A percentile compares a stretch with the other conserved stretches of the same genome.
Conservation (phyloP, 1,140 invertebrate genomes). For the Pentalonia nigronervosa region DNA sequence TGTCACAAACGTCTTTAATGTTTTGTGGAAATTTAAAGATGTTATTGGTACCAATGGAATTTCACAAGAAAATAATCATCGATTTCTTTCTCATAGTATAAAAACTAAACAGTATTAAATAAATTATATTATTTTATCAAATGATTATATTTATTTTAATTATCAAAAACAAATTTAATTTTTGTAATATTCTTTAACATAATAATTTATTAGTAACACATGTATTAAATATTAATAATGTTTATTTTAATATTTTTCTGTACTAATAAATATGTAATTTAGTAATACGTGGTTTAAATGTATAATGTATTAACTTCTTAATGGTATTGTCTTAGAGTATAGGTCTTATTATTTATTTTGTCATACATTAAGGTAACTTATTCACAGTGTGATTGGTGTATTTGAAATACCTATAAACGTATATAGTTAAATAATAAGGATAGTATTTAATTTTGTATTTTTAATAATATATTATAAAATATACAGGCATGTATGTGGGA, state of each 20-base stretch:
- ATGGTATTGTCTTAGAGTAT: too few relatives aligned
- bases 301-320: too few relatives aligned
- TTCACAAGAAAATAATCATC: conserved; percentile 15
- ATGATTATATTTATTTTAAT: not conserved
- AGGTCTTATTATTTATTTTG: not conserved
- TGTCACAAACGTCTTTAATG: conserved; percentile 53
- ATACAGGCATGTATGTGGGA: too few relatives aligned
- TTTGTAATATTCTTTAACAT: not conserved
- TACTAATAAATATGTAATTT: too few relatives aligned
- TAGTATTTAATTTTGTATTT: too few relatives aligned
- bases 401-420: too few relatives aligned
- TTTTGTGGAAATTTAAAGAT: conserved; percentile 38
- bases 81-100: not conserved
- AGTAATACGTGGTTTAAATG: too few relatives aligned
- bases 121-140: not conserved
- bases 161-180: not conserved
- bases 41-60: conserved; percentile 50
- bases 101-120: not conserved
- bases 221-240: not conserved
- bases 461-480: too few relatives aligned
- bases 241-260: too few relatives aligned
- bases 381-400: too few relatives aligned
- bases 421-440: too few relatives aligned
- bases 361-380: too few relatives aligned
- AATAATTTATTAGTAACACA: not conserved